These are phyloP conservation scores for Dasypolia templi DNA, from an alignment of 2,888 invertebrate species.

Conservation along the genomic window DNA sequence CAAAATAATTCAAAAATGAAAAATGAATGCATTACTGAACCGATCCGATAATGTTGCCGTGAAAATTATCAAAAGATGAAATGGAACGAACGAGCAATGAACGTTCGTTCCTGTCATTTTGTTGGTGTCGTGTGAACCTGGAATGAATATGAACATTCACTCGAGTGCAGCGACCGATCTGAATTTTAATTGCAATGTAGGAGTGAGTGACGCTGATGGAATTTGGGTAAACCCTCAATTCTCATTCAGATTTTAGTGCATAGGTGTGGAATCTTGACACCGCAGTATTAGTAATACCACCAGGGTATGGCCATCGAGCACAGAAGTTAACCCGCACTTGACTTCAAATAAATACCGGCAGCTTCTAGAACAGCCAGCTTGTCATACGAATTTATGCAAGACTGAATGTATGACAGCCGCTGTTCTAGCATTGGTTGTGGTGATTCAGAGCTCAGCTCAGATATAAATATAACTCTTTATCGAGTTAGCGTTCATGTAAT, in stretches of 20 bases:
- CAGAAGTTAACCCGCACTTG: background rate
- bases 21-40: no score
- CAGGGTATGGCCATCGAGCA: background rate
- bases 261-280: background rate
- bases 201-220: background rate
- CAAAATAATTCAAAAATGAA: no score
- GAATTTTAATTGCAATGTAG: slow-evolving; percentile 17
- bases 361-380: no score
- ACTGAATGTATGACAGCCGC: no score
- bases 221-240: background rate
- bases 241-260: background rate
- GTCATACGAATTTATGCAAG: no score
- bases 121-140: background rate
- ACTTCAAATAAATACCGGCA: no score
- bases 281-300: background rate
- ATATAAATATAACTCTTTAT: background rate
- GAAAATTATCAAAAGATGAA: background rate
- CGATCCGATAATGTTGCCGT: background rate
- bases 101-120: background rate
- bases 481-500: no score
- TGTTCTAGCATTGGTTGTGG: background rate
- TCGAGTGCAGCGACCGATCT: background rate
- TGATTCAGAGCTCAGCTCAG: background rate
- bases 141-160: background rate
- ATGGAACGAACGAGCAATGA: background rate